Percentiles rank a stretch among this genome's conserved stretches.
Conservation (phyloP, 2,113 vertebrate genomes). For the Sarotherodon lohbergeri region DNA sequence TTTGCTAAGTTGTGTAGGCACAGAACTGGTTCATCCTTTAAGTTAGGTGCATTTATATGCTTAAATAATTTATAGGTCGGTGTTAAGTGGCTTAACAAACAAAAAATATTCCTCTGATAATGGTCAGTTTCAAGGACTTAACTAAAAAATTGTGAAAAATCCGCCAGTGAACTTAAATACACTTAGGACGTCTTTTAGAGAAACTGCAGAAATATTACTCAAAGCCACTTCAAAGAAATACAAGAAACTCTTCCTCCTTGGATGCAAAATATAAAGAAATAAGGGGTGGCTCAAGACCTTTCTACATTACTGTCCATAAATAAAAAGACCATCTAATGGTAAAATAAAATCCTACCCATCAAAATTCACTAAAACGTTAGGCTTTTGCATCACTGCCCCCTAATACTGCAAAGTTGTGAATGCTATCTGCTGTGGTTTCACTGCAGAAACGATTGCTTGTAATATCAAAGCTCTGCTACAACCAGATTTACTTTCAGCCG, state of each 20-base stretch:
- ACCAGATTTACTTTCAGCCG: not conserved
- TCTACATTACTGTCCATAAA: not conserved
- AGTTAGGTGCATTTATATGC: not conserved
- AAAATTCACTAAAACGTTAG: not conserved
- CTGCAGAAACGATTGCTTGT: not conserved
- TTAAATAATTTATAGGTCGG: not conserved
- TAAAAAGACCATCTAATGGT: not conserved
- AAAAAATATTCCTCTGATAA: accelerated
- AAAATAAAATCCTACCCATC: not conserved
- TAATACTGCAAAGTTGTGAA: not conserved
- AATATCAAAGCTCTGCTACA: not conserved
- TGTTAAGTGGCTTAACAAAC: not conserved
- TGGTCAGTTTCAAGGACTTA: not conserved
- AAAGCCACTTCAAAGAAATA: not conserved
- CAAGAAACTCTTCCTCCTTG: not conserved
- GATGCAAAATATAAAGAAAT: not conserved
- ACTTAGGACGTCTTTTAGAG: not conserved
- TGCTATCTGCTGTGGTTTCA: not conserved
- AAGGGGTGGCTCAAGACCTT: not conserved
- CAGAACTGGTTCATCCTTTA: not conserved
- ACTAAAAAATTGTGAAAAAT: not conserved
- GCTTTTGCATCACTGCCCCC: not conserved
- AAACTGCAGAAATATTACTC: not conserved
- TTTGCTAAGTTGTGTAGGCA: not conserved
- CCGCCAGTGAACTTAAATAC: not conserved